Base-by-base conservation (phyloP, 2,888 invertebrate genomes). In the Dasypolia templi region DNA sequence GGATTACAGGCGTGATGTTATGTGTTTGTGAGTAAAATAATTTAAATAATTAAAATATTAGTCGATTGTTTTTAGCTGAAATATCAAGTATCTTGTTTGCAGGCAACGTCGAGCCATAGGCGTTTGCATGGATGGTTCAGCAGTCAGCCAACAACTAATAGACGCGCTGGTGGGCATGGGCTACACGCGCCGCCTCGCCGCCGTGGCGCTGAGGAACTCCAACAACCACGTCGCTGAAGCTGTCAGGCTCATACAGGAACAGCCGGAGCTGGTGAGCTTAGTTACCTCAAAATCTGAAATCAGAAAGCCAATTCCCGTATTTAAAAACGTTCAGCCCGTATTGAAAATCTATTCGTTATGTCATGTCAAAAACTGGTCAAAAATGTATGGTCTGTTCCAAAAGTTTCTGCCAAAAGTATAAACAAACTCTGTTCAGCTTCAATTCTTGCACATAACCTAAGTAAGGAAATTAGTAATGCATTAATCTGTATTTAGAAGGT, bases 151-250 rank as follows among this genome's bases (percentile, higher is more conserved):
- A 26, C 92, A 92, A 67, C 94, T 96, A 80, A 93, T 97, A 64
- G 93, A 94, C 17, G 96, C 96, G 55, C 92, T 98, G 22, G 94
- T 96, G 46, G 96, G 96, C 56, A 98, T 98, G 98, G 98, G 98
- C 0, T 98, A 96, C 92, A 88, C 96, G 9, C 95, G 96, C 32
- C 94, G 96, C 11, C 91, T 97, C 12, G 97, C 97, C 0, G 91
- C 96, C 0, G 91, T 94, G 5, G 98, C 98, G 1, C 94, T 98
- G 44, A 94, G 97, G 78, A 96, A 96, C 89, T 92, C 97, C 65
- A 97, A 98, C 89, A 98, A 98, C 93, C 96, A 97, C 89, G 96
- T 97, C n/a, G 96, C 97, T 0, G 95, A 96, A 56, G 98, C 98
- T 44, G 96, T 98, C 46, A 93, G 97, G 88, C 93, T 97, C 39